Conservation (phyloP, 2,113 vertebrate species). For the Nycticebus coucang region DNA sequence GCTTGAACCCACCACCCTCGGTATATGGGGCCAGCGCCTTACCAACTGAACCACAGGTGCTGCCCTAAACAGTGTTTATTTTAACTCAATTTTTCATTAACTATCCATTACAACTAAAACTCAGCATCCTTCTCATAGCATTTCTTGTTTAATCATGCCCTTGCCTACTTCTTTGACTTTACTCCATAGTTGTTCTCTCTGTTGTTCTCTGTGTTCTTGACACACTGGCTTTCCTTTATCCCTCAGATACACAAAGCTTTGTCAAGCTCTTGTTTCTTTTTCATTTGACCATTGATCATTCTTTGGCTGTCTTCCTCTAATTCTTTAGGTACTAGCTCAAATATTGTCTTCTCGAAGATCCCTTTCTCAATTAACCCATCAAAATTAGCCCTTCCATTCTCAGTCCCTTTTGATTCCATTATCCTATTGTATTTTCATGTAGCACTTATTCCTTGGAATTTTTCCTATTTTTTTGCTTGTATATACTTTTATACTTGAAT, state of each 20-base stretch:
- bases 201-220: too few species aligned
- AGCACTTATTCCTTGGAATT: background rate
- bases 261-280: background rate
- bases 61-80: too few species aligned
- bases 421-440: background rate
- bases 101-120: background rate
- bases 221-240: accelerated
- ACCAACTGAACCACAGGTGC: too few species aligned
- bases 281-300: background rate
- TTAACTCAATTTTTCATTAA: background rate
- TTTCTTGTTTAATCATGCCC: background rate
- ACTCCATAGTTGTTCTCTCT: background rate
- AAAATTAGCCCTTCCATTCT: background rate
- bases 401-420: background rate
- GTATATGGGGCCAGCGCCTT: too few species aligned
- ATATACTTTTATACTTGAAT: background rate
- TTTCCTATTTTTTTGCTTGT: background rate
- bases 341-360: background rate
- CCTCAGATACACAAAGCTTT: background rate
- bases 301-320: background rate
- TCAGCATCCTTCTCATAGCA: background rate
- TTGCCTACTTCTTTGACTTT: background rate
- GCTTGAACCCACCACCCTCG: too few species aligned
- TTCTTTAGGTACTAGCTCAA: background rate
- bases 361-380: background rate